Percentiles rank a stretch among this genome's conserved stretches.
phyloP scores from a whole-genome alignment of 2,797 vertebrate genomes.

The Mormyrus proboscirostris region DNA sequence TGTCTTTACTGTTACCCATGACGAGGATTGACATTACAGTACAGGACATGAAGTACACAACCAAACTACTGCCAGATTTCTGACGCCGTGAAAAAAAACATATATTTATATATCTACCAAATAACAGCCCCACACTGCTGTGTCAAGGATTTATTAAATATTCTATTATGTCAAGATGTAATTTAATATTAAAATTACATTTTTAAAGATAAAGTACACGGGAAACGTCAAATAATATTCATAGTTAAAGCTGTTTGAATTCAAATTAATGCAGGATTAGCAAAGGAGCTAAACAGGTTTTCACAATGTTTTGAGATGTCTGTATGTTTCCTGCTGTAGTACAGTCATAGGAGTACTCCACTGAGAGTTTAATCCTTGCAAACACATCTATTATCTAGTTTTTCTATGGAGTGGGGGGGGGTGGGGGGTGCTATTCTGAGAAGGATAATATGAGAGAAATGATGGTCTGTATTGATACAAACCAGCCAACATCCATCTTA shows the following conservation, averaged over 20 bases:
- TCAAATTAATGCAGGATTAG: neutral
- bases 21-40: neutral
- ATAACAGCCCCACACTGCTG: neutral
- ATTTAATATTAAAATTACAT: slow-evolving; percentile 1
- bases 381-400: neutral
- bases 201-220: neutral
- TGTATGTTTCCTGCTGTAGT: neutral
- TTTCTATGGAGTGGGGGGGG: neutral
- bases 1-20: neutral
- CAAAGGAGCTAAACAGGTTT: neutral
- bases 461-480: neutral
- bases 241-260: neutral
- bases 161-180: neutral
- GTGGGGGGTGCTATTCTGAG: neutral
- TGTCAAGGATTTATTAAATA: neutral
- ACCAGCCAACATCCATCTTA: neutral
- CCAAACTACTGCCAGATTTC: neutral
- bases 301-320: neutral
- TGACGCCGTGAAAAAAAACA: neutral
- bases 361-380: neutral
- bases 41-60: neutral
- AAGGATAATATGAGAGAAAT: neutral
- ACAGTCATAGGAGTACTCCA: neutral
- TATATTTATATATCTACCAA: neutral
- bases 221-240: neutral